Evolutionary conservation across 2,888 invertebrate species (phyloP), one percentile per base, ranked within the genome.

Genomic region (Melangyna quadrimaculata): DNA sequence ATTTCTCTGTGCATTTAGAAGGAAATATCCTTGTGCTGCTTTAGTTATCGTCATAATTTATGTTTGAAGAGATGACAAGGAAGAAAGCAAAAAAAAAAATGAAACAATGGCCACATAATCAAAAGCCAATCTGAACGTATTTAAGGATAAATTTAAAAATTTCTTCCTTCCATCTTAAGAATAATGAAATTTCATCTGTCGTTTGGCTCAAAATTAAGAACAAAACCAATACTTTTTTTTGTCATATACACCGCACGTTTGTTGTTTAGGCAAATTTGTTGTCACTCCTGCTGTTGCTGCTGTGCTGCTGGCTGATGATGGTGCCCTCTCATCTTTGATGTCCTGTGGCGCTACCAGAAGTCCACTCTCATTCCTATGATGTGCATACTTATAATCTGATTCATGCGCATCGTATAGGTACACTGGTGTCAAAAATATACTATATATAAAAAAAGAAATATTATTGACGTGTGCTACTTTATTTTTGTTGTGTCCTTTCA

Each of bases 391-490:
- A 84, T 79, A 84, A 79, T 84, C 70, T 84, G 83, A 84, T 84
- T 79, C 83, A 84, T 79, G 75, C 59, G 71, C 71, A 75, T 71
- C 79, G 79, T 78, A n/a, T n/a, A n/a, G n/a, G n/a, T n/a, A n/a
- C n/a, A 63, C 72, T 83, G 73, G 55, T 83, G 73, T 80, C 80
- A 59, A 71, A 59, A 57, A 57, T 35, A 12, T 17, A 19, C n/a
- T 32, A 57, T 3, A 1, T 8, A 32, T 0, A 57, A 48, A n/a
- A 70, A 77, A 72, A 72, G 72, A n/a, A n/a, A n/a, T 78, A 79
- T 43, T 65, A 65, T 84, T 84, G 84, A 84, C 84, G 84, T 84
- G 84, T 84, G 84, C 84, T 84, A 80, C 84, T 84, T 84, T 75
- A 72, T 72, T 65, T 78, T 48, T 37, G 72, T 51, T 73, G 22